A percentile compares a stretch with the other conserved stretches of the same genome.
These are phyloP conservation scores for Hirundo rustica DNA, from an alignment of 2,797 vertebrate genomes.

Conservation along the genomic window DNA sequence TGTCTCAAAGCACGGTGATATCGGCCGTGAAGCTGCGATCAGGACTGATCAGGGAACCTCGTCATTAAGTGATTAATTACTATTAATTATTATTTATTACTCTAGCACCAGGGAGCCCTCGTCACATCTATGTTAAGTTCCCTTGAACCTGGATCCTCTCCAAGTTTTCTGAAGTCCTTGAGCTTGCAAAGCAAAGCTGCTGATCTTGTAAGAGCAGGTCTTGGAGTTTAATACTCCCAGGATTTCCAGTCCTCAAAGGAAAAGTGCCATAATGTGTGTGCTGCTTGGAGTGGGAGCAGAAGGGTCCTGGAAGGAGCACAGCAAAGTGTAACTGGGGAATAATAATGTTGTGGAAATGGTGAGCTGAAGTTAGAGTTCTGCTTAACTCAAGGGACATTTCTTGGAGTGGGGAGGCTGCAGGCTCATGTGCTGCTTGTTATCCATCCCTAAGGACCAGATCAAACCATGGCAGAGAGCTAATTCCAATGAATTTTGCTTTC, in stretches of 20 bases:
- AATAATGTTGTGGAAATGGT: not conserved
- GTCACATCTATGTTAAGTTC: not conserved
- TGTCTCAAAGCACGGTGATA: not conserved
- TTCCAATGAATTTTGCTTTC: not conserved
- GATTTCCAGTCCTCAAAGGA: not conserved
- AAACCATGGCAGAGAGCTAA: not conserved
- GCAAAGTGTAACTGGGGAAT: not conserved
- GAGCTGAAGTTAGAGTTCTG: not conserved
- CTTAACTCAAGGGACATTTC: fast-evolving
- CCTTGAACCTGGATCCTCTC: slow-evolving; percentile 14
- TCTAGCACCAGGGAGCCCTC: slow-evolving; percentile 2
- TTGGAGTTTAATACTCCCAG: not conserved
- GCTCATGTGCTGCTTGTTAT: not conserved
- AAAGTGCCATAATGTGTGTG: not conserved
- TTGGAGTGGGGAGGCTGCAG: not conserved
- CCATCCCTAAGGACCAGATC: not conserved
- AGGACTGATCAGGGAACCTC: not conserved
- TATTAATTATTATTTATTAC: slow-evolving; percentile 43
- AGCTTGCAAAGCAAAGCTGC: slow-evolving; percentile 5
- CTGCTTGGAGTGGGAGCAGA: not conserved
- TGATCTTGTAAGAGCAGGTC: not conserved
- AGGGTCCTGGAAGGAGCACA: not conserved
- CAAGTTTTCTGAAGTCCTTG: slow-evolving; percentile 16
- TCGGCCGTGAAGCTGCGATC: slow-evolving; percentile 9
- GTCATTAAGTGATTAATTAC: slow-evolving; percentile 20